A percentile compares a stretch with the other conserved stretches of the same genome.
phyloP scores from a whole-genome alignment of 35 echinoderm and acorn worm genomes.

The Heliocidaris tuberculata region DNA sequence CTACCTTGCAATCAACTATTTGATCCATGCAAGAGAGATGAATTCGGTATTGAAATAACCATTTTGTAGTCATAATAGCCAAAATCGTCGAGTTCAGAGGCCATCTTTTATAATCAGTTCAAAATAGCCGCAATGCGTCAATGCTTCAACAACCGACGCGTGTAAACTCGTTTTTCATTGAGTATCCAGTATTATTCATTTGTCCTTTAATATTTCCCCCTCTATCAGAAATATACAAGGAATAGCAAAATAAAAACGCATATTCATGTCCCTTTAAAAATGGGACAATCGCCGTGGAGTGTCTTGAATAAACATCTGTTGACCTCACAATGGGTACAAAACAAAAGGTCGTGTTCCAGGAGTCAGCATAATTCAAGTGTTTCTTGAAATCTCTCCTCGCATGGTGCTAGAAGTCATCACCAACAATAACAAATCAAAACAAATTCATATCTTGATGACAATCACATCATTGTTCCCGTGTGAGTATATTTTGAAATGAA shows the following conservation, averaged over 20 bases:
- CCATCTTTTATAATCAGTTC: too few species aligned
- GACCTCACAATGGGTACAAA: neutral
- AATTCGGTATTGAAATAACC: too few species aligned
- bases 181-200: too few species aligned
- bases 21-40: too few species aligned
- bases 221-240: too few species aligned
- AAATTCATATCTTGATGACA: neutral
- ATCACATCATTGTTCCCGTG: neutral
- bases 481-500: neutral
- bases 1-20: too few species aligned
- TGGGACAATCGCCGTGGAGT: neutral
- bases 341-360: neutral
- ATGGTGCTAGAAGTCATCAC: neutral
- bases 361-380: neutral
- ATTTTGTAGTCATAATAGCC: too few species aligned
- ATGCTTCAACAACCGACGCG: too few species aligned
- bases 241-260: neutral
- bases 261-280: neutral
- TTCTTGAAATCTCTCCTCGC: neutral
- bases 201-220: too few species aligned
- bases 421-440: neutral
- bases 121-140: too few species aligned
- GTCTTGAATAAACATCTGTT: neutral
- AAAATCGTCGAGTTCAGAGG: too few species aligned
- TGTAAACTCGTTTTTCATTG: too few species aligned